Percentiles rank a stretch among this genome's conserved stretches.
Evolutionary conservation across 2,113 vertebrate species (phyloP).

Genomic region (Montifringilla adamsi): DNA sequence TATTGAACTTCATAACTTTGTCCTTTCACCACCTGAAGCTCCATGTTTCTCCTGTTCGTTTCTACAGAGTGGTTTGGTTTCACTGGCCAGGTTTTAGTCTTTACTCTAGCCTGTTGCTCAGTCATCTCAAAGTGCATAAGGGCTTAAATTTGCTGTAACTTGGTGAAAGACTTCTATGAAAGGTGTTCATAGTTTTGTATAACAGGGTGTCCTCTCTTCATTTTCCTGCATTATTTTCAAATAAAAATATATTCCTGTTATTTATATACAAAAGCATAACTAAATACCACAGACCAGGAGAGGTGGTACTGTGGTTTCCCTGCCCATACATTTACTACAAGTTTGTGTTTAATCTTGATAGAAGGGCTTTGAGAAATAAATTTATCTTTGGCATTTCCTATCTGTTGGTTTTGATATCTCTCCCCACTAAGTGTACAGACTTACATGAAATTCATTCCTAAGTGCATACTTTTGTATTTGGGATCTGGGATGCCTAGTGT

Average conservation of each 20-base stretch:
- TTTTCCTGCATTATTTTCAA: neutral
- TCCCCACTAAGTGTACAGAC: neutral
- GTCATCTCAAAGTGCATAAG: neutral
- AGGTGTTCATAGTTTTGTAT: neutral
- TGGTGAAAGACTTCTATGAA: neutral
- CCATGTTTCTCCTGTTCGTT: neutral
- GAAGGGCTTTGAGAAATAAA: neutral
- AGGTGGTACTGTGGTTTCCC: neutral
- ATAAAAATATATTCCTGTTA: neutral
- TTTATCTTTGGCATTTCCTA: neutral
- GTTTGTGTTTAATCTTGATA: neutral
- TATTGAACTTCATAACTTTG: neutral
- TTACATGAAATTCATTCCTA: neutral
- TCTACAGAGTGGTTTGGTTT: neutral
- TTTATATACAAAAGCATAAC: neutral
- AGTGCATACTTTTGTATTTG: neutral
- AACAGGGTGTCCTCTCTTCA: neutral
- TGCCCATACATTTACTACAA: neutral
- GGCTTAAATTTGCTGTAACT: neutral
- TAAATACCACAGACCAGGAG: neutral
- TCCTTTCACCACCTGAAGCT: neutral
- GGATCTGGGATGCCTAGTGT: neutral
- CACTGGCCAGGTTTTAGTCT: neutral
- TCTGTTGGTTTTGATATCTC: neutral
- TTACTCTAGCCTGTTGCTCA: neutral